A percentile compares a stretch with the other conserved stretches of the same genome.
Evolutionary conservation across 2,113 vertebrate genomes (phyloP).

Genomic region (Hirundichthys speculiger): DNA sequence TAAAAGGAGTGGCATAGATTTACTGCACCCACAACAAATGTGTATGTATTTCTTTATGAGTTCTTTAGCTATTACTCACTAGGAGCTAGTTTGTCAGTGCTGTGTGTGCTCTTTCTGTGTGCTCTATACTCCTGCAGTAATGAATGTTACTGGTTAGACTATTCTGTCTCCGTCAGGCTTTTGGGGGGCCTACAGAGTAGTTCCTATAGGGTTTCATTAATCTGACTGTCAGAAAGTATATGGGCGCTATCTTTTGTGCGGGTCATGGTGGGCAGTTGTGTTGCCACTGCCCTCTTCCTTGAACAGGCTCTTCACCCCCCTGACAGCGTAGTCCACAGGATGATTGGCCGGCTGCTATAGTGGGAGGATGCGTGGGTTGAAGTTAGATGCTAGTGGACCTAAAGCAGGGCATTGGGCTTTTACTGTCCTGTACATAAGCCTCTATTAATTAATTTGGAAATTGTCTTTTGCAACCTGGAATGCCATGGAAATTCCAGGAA

Average conservation of each 20-base stretch:
- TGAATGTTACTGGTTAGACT: constrained; percentile 79
- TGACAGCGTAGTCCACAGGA: constrained; percentile 54
- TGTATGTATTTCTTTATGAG: constrained; percentile 79
- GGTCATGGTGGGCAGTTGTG: constrained; percentile 76
- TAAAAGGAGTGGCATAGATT: constrained; percentile 71
- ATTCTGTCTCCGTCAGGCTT: constrained; percentile 81
- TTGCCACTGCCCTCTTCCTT: constrained; percentile 68
- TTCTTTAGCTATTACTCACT: constrained; percentile 80
- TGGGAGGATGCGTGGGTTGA: constrained; percentile 42
- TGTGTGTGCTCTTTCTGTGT: constrained; percentile 79
- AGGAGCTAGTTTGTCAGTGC: constrained; percentile 79
- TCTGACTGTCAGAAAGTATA: constrained; percentile 78
- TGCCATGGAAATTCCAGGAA: constrained; percentile 59
- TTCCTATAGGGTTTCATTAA: constrained; percentile 79
- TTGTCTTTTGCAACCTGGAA: constrained; percentile 37
- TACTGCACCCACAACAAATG: constrained; percentile 71
- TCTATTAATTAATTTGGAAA: constrained; percentile 48
- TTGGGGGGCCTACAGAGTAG: constrained; percentile 76
- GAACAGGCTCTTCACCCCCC: constrained; percentile 47
- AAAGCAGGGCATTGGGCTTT: constrained; percentile 38
- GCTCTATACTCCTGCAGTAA: constrained; percentile 71
- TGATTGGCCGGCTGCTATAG: constrained; percentile 32
- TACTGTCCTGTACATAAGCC: constrained; percentile 48
- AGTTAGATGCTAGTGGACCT: constrained; percentile 43
- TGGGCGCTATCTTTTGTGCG: constrained; percentile 74